Percentiles rank a stretch among this genome's conserved stretches.
Conservation (phyloP, 2,888 invertebrate genomes). For the Sabatieria punctata region DNA sequence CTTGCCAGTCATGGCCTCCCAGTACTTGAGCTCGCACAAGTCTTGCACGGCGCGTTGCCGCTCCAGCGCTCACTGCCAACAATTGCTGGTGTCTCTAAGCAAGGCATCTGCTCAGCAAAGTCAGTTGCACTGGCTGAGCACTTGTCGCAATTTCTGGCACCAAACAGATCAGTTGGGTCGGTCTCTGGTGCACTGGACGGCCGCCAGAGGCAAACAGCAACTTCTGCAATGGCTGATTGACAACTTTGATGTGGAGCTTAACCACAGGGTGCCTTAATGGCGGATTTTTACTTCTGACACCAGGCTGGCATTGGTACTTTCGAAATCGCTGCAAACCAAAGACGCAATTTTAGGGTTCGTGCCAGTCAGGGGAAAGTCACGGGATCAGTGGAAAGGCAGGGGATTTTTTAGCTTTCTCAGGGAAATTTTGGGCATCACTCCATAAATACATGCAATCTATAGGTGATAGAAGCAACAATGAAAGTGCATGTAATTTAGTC, state of each 20-base stretch:
- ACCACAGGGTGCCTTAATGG: conserved; percentile 39
- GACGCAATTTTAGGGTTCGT: too few species aligned
- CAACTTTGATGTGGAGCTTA: conserved; percentile 45
- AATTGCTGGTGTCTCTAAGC: conserved; percentile 29
- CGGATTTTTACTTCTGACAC: too few species aligned
- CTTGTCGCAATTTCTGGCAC: conserved; percentile 44
- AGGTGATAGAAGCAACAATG: too few species aligned
- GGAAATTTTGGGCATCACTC: too few species aligned
- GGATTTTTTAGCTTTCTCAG: too few species aligned
- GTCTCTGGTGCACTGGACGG: conserved; percentile 59
- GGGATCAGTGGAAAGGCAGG: too few species aligned
- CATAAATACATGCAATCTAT: too few species aligned
- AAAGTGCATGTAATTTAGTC: too few species aligned
- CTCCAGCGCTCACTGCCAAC: conserved; percentile 26
- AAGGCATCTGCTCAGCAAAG: neutral
- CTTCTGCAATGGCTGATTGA: conserved; percentile 57
- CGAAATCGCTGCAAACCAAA: too few species aligned
- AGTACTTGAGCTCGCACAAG: neutral
- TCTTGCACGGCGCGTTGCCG: neutral
- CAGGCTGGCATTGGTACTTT: too few species aligned
- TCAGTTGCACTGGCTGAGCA: conserved; percentile 11
- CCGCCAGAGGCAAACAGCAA: conserved; percentile 51
- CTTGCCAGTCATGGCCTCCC: neutral
- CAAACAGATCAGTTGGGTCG: conserved; percentile 48
- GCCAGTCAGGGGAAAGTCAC: too few species aligned